These are phyloP conservation scores for Psophia crepitans DNA, from an alignment of 2,113 vertebrate genomes.

Conservation along the genomic window DNA sequence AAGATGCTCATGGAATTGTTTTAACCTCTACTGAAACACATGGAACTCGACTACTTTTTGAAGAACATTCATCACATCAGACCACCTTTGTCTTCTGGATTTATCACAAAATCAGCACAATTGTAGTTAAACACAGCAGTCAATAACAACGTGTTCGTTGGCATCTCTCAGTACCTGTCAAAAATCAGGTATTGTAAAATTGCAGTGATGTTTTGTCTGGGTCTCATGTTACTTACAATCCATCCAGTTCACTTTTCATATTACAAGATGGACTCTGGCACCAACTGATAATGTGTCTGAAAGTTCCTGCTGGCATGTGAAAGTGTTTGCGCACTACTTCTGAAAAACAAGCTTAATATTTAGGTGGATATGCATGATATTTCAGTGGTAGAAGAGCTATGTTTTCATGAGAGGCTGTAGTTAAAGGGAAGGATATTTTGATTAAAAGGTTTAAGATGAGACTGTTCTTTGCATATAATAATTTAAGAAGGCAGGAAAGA, in stretches of 20 bases:
- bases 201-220: background rate
- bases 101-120: background rate
- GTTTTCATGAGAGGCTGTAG: background rate
- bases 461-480: background rate
- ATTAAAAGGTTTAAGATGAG: background rate
- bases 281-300: background rate
- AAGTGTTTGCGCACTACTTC: background rate
- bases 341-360: background rate
- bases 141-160: background rate
- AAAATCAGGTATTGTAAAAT: background rate
- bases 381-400: background rate
- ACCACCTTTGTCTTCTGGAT: background rate
- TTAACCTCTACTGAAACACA: background rate
- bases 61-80: background rate
- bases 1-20: background rate
- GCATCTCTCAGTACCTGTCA: background rate
- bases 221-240: background rate
- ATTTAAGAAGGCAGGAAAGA: background rate
- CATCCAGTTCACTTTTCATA: background rate
- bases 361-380: background rate
- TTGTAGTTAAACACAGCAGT: background rate
- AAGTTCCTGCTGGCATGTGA: background rate
- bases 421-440: background rate
- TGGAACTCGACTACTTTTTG: background rate
- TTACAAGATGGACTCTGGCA: background rate